phyloP scores from a whole-genome alignment of 2,888 invertebrate species.

The Conchocele bisecta region DNA sequence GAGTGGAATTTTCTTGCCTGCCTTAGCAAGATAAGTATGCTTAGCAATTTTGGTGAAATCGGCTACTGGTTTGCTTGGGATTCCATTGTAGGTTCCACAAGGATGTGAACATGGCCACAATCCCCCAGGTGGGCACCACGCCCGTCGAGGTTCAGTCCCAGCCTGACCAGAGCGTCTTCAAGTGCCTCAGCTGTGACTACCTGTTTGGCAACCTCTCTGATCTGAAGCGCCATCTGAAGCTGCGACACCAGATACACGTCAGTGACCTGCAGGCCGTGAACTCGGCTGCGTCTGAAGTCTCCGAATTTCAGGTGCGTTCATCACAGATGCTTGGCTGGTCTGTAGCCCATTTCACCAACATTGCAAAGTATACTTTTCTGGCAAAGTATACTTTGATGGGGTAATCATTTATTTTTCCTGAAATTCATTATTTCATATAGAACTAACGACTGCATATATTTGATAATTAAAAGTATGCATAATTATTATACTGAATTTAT shows the following conservation, averaged over 20 bases:
- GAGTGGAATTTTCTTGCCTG: no score
- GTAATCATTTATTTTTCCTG: no score
- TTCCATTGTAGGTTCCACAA: conserved; percentile 45
- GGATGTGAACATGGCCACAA: conserved; percentile 21
- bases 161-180: conserved; percentile 67
- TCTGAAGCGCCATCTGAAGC: conserved; percentile 80
- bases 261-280: conserved; percentile 17
- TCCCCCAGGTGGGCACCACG: conserved; percentile 21
- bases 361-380: no score
- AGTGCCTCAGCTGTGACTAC: conserved; percentile 81
- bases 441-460: no score
- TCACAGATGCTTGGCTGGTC: no score
- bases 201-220: conserved; percentile 81
- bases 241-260: conserved; percentile 75
- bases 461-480: no score
- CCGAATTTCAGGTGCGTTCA: conserved; percentile 29
- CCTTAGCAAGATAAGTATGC: no score
- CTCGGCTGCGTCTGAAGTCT: background rate
- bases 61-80: background rate
- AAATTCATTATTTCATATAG: no score
- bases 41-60: no score
- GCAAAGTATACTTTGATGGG: no score
- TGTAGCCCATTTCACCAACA: no score
- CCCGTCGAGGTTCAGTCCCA: conserved; percentile 7
- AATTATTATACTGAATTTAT: no score